Evolutionary conservation across 2,797 vertebrate genomes (phyloP), one percentile per base, ranked within the genome.

Genomic region (Sorex maritimensis): DNA sequence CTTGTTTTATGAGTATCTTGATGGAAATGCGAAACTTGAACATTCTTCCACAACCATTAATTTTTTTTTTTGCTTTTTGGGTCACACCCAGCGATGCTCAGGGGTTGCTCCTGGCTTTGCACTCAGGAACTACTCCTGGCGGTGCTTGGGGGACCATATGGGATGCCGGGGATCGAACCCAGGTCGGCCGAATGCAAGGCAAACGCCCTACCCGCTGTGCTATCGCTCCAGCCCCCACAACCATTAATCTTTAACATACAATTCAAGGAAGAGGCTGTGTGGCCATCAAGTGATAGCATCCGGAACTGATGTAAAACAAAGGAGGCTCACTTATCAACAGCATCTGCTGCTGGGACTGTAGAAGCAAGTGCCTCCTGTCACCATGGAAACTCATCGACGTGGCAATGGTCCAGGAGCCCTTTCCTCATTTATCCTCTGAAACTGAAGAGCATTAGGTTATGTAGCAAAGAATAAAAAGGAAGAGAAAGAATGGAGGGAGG

Each of bases 1-100:
- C 94, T 97, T 97, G 72, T 93, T 97, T 98, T 98, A 97, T 97
- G 95, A 94, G 96, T 97, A 97, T 98, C 97, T 95, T 94, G 97
- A 95, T 97, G 96, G 96, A 97, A 98, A 97, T 97, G 93, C 97
- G 98, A 98, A 97, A 97, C 97, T 97, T 98, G 97, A 97, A 96
- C 88, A 88, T 96, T 97, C 97, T 97, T 98, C 96, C 96, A 97
- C 95, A 98, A 92, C 93, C 96, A 97, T 98, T 97, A 97, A 98
- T 98, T 97, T 98, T 95, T 88, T n/a, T n/a, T n/a, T n/a, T n/a
- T n/a, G n/a, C n/a, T n/a, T n/a, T n/a, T n/a, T n/a, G n/a, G n/a
- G n/a, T n/a, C n/a, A n/a, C n/a, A n/a, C n/a, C n/a, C n/a, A n/a
- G n/a, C n/a, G n/a, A n/a, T n/a, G n/a, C n/a, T n/a, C n/a, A n/a